A percentile compares a stretch with the other conserved stretches of the same genome.
These are phyloP conservation scores for Macropis europaea DNA, from an alignment of 2,888 invertebrate genomes.

Conservation along the genomic window DNA sequence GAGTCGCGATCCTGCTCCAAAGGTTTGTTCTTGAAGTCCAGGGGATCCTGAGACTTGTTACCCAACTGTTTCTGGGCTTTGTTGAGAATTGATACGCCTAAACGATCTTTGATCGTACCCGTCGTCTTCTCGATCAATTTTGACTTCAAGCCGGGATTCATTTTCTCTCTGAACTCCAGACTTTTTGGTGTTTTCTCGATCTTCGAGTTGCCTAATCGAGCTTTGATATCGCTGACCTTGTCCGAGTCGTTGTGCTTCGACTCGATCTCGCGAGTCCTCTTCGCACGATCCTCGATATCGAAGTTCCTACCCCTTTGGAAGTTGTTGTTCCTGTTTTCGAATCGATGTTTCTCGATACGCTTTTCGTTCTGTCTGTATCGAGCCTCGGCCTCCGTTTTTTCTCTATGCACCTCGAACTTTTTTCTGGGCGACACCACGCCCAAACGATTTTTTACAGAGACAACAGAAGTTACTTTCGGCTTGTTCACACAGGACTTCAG, in stretches of 20 bases:
- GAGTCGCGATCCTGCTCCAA: constrained; percentile 42
- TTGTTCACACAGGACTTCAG: constrained; percentile 73
- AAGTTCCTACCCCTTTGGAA: constrained; percentile 49
- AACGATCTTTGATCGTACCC: constrained; percentile 70
- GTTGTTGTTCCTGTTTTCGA: constrained; percentile 50
- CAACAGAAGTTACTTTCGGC: constrained; percentile 75
- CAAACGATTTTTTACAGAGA: constrained; percentile 74
- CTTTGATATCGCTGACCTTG: constrained; percentile 49
- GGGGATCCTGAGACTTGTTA: constrained; percentile 25
- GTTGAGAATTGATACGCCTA: constrained; percentile 58
- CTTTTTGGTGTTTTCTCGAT: constrained; percentile 51
- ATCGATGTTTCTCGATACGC: constrained; percentile 53
- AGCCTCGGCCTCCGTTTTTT: constrained; percentile 39
- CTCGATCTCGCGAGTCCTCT: constrained; percentile 36
- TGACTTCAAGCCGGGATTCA: constrained; percentile 15
- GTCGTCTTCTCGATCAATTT: constrained; percentile 34
- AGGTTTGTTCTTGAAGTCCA: constrained; percentile 40
- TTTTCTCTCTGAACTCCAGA: constrained; percentile 51
- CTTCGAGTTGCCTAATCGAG: constrained; percentile 51
- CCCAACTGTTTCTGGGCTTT: constrained; percentile 40
- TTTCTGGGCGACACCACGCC: constrained; percentile 67
- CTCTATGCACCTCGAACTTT: constrained; percentile 66
- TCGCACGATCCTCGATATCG: constrained; percentile 42
- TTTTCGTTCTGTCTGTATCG: constrained; percentile 55
- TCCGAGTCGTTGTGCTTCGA: constrained; percentile 34